These are phyloP conservation scores for Neoaliturus tenellus DNA, from an alignment of 2,888 invertebrate species.

Conservation along the genomic window DNA sequence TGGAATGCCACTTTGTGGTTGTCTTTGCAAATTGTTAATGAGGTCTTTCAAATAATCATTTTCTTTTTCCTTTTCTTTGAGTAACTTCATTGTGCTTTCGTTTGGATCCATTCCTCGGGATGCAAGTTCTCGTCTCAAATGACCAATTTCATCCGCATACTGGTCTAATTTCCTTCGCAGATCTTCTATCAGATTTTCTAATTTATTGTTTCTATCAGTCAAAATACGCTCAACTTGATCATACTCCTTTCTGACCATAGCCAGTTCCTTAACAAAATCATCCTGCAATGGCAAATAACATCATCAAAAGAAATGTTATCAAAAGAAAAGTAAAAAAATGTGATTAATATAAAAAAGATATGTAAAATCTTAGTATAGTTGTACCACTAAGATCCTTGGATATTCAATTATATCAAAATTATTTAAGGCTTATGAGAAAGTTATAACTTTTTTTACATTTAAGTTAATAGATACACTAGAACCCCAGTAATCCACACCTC, in stretches of 20 bases:
- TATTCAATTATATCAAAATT: too few species aligned
- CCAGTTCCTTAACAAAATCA: not conserved
- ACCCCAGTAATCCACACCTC: too few species aligned
- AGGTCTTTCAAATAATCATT: slow-evolving; percentile 20
- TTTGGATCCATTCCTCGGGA: not conserved
- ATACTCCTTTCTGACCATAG: slow-evolving; percentile 28
- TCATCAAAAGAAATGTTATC: too few species aligned
- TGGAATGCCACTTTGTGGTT: not conserved
- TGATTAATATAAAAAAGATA: too few species aligned
- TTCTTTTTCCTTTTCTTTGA: slow-evolving; percentile 31
- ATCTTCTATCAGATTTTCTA: slow-evolving; percentile 23
- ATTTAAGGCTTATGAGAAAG: too few species aligned
- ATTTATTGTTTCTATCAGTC: slow-evolving; percentile 27
- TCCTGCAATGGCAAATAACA: slow-evolving; percentile 22
- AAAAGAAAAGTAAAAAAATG: too few species aligned
- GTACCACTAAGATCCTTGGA: too few species aligned
- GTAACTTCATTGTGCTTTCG: not conserved
- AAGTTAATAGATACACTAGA: too few species aligned
- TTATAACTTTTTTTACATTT: too few species aligned
- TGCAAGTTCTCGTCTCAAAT: slow-evolving; percentile 3
- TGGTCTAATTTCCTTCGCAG: slow-evolving; percentile 2
- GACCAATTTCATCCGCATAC: not conserved
- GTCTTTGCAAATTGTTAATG: not conserved
- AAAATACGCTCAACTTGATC: slow-evolving; percentile 34
- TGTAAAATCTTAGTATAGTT: too few species aligned